Conservation (phyloP, 2,888 invertebrate species). For the Zygaena filipendulae region DNA sequence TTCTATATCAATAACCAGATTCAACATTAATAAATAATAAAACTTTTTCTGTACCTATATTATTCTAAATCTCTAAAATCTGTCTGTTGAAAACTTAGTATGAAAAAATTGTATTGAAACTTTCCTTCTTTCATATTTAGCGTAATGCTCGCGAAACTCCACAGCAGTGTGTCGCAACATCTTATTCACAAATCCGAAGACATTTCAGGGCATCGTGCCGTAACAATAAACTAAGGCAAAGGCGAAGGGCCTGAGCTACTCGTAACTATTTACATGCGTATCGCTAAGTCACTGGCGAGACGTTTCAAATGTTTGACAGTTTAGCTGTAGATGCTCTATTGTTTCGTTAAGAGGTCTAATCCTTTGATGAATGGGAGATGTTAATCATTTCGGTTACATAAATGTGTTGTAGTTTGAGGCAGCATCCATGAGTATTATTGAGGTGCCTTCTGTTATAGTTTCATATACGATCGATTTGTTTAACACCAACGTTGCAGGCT, state of each 20-base stretch:
- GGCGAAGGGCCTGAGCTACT: slow-evolving; percentile 27
- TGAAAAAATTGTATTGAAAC: too few relatives aligned
- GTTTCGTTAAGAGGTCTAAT: slow-evolving; percentile 21
- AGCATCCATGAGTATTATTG: too few relatives aligned
- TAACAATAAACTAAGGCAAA: slow-evolving; percentile 53
- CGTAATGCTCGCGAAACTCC: too few relatives aligned
- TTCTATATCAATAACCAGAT: too few relatives aligned
- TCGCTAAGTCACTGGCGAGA: slow-evolving; percentile 31
- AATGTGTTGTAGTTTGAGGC: slow-evolving; percentile 8
- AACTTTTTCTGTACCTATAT: too few relatives aligned
- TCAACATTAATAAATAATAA: too few relatives aligned
- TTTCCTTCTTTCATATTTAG: too few relatives aligned
- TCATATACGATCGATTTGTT: too few relatives aligned
- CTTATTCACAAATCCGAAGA: slow-evolving; percentile 38
- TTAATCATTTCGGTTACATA: slow-evolving; percentile 13
- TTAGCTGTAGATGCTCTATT: slow-evolving; percentile 34
- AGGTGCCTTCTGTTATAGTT: slow-evolving; percentile 4
- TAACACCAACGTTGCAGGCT: too few relatives aligned
- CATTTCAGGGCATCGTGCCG: slow-evolving; percentile 49
- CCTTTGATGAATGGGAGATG: slow-evolving; percentile 20
- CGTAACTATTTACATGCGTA: slow-evolving; percentile 50
- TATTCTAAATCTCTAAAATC: too few relatives aligned
- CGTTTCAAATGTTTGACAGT: slow-evolving; percentile 59
- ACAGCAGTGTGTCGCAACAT: slow-evolving; percentile 28
- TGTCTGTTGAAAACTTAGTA: too few relatives aligned